A percentile compares a stretch with the other conserved stretches of the same genome.
phyloP scores from a whole-genome alignment of 2,888 invertebrate genomes.

The Eulithis testata region DNA sequence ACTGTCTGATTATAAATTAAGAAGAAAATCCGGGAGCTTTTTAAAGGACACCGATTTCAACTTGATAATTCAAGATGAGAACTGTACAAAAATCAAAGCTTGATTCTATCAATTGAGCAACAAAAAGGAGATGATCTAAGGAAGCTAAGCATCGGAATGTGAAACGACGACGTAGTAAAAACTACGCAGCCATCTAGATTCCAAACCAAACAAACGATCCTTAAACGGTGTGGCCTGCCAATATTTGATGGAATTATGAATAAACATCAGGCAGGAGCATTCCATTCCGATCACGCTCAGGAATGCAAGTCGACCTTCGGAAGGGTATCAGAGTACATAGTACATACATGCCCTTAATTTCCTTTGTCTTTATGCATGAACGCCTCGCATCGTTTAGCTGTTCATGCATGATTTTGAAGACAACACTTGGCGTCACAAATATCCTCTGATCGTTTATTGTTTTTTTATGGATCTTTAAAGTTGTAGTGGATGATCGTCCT shows the following conservation, averaged over 20 bases:
- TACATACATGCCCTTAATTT: constrained; percentile 49
- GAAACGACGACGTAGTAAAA: constrained; percentile 30
- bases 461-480: too few relatives aligned
- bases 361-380: constrained; percentile 55
- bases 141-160: constrained; percentile 20
- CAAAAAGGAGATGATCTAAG: neutral
- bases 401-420: constrained; percentile 10
- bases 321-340: constrained; percentile 47
- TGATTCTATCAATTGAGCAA: neutral
- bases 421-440: neutral
- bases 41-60: constrained; percentile 6
- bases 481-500: too few relatives aligned
- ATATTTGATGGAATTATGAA: constrained; percentile 45
- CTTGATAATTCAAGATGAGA: constrained; percentile 14
- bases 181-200: constrained; percentile 33
- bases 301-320: constrained; percentile 55
- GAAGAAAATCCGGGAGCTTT: constrained; percentile 7
- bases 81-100: too few relatives aligned
- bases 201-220: constrained; percentile 43
- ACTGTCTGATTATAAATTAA: constrained; percentile 14
- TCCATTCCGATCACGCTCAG: constrained; percentile 51
- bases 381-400: constrained; percentile 31
- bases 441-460: too few relatives aligned
- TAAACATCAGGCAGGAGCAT: constrained; percentile 27
- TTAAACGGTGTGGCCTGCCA: constrained; percentile 35